phyloP scores from a whole-genome alignment of 2,797 vertebrate genomes.

The Sternarchorhynchus goeldii region DNA sequence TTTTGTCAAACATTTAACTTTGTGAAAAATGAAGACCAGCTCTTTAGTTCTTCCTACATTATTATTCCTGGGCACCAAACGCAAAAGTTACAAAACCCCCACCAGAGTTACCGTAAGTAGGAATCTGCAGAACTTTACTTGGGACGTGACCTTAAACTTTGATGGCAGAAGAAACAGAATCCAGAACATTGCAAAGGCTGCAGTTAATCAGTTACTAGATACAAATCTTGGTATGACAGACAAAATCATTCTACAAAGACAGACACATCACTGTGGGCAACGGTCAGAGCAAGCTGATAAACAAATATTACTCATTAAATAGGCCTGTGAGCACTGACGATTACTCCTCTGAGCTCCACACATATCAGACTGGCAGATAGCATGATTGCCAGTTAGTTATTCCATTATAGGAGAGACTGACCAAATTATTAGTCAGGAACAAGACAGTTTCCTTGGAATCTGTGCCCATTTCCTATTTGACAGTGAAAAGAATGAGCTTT shows the following conservation, averaged over 20 bases:
- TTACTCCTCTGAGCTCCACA: background rate
- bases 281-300: background rate
- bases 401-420: slow-evolving; percentile 32
- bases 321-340: background rate
- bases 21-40: too few species aligned
- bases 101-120: too few species aligned
- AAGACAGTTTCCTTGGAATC: slow-evolving; percentile 76
- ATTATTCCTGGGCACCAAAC: too few species aligned
- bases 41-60: too few species aligned
- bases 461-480: slow-evolving; percentile 75
- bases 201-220: background rate
- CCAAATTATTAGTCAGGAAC: slow-evolving; percentile 70
- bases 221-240: background rate
- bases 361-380: background rate
- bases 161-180: too few species aligned
- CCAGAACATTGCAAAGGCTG: background rate
- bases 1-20: too few species aligned
- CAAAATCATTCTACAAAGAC: background rate
- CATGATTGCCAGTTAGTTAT: slow-evolving; percentile 15
- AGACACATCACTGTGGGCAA: background rate
- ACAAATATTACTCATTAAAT: background rate
- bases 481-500: slow-evolving; percentile 68
- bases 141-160: too few species aligned
- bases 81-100: too few species aligned
- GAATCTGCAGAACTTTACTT: too few species aligned